Evolutionary conservation across 2,888 invertebrate genomes (phyloP).

Genomic region (Aphidoletes aphidimyza): DNA sequence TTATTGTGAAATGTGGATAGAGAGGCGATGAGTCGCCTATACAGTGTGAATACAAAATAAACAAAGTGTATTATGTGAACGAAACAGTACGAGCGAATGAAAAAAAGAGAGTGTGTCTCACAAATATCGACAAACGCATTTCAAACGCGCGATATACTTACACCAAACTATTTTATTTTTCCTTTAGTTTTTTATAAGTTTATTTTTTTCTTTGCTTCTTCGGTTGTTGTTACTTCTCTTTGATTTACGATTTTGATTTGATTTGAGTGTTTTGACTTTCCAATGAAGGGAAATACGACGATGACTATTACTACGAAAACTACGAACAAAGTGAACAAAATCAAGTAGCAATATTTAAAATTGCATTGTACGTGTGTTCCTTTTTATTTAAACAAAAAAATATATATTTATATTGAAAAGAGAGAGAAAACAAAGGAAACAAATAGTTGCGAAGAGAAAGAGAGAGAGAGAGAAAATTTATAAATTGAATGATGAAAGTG

Average conservation of each 20-base stretch:
- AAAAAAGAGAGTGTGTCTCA: conserved; percentile 21
- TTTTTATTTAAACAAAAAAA: too few relatives aligned
- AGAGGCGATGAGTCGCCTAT: neutral
- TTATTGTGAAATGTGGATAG: conserved; percentile 5
- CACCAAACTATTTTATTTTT: neutral
- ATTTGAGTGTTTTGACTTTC: too few relatives aligned
- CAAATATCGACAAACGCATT: conserved; percentile 45
- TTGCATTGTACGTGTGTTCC: conserved; percentile 8
- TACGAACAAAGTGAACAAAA: conserved; percentile 1
- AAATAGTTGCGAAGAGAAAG: neutral
- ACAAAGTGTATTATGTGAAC: conserved; percentile 40
- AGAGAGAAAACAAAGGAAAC: too few relatives aligned
- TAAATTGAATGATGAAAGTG: conserved; percentile 12
- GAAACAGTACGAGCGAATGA: neutral
- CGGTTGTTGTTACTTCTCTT: too few relatives aligned
- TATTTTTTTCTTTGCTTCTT: too few relatives aligned
- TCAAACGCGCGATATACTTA: conserved; percentile 10
- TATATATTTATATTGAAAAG: too few relatives aligned
- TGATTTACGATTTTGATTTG: too few relatives aligned
- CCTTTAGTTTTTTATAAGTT: neutral
- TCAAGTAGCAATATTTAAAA: too few relatives aligned
- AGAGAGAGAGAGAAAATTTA: neutral
- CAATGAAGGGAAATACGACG: neutral
- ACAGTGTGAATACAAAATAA: conserved; percentile 22
- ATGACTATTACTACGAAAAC: neutral